Conservation (phyloP, 35 echinoderm and acorn worm genomes). For the Apostichopus japonicus region DNA sequence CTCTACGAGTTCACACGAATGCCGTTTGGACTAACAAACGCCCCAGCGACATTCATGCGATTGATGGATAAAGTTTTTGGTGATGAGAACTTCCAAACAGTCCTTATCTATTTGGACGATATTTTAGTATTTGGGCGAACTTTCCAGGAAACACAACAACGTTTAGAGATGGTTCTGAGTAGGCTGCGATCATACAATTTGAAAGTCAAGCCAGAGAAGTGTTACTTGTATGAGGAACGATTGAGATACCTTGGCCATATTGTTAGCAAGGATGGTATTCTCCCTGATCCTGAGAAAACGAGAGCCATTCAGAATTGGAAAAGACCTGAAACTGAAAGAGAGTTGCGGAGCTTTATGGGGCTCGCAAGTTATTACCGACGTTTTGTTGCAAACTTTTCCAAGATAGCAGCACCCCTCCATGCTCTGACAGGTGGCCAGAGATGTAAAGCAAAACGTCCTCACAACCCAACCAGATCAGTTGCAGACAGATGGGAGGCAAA, state of each 20-base stretch:
- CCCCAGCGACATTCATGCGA: slow-evolving; percentile 67
- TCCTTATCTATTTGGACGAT: slow-evolving; percentile 67
- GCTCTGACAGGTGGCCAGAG: slow-evolving; percentile 20
- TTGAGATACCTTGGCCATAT: not conserved
- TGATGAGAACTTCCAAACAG: slow-evolving; percentile 57
- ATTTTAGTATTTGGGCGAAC: slow-evolving; percentile 67
- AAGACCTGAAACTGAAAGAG: slow-evolving; percentile 49
- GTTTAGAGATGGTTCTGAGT: slow-evolving; percentile 58
- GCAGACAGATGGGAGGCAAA: slow-evolving; percentile 65
- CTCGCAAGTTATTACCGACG: slow-evolving; percentile 73
- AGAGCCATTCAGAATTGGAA: slow-evolving; percentile 58
- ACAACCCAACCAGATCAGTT: not conserved
- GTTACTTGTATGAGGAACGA: not conserved
- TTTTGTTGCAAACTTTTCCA: slow-evolving; percentile 66
- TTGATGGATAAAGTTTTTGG: slow-evolving; percentile 70
- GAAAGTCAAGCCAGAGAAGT: not conserved
- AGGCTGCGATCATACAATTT: not conserved
- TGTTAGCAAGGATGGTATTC: slow-evolving; percentile 32
- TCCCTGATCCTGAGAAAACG: slow-evolving; percentile 68
- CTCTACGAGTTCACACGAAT: slow-evolving; percentile 60
- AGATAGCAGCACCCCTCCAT: slow-evolving; percentile 79
- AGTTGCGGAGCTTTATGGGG: slow-evolving; percentile 66
- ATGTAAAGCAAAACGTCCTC: slow-evolving; percentile 27
- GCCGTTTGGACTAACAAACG: slow-evolving; percentile 66
- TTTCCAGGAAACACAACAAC: slow-evolving; percentile 61